Percentiles rank a stretch among this genome's conserved stretches.
Conservation (phyloP, 2,797 vertebrate species). For the Garrulus glandarius region DNA sequence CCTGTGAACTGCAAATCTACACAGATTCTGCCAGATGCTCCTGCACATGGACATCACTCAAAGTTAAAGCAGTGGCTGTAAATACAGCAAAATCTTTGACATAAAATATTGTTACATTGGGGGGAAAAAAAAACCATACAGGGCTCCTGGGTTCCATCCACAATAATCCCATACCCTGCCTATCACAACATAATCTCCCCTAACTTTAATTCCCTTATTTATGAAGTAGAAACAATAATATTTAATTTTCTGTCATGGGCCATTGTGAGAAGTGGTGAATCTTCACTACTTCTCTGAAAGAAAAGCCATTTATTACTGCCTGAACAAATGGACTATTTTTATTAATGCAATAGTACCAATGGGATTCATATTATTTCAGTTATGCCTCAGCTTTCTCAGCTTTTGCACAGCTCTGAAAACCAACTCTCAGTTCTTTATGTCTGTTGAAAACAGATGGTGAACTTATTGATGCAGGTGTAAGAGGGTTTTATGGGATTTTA, state of each 20-base stretch:
- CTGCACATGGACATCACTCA: background rate
- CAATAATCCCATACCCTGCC: background rate
- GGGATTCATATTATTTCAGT: background rate
- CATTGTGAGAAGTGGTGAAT: background rate
- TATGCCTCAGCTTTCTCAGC: background rate
- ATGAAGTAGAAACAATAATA: background rate
- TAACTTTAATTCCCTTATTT: background rate
- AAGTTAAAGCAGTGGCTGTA: background rate
- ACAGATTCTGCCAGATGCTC: background rate
- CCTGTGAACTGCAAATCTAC: background rate
- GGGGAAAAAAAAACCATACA: background rate
- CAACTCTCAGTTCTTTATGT: background rate
- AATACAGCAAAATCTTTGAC: background rate
- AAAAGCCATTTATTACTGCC: background rate
- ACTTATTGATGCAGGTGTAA: background rate
- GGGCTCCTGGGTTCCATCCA: background rate
- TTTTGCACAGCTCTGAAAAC: background rate
- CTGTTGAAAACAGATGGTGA: background rate
- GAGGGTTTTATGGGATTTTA: background rate
- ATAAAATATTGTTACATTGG: background rate
- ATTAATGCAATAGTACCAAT: background rate
- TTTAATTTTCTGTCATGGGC: background rate
- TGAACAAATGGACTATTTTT: background rate
- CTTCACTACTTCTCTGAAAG: background rate
- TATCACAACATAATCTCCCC: background rate